phyloP scores from a whole-genome alignment of 2,797 vertebrate species.

The Gallinago stenura region DNA sequence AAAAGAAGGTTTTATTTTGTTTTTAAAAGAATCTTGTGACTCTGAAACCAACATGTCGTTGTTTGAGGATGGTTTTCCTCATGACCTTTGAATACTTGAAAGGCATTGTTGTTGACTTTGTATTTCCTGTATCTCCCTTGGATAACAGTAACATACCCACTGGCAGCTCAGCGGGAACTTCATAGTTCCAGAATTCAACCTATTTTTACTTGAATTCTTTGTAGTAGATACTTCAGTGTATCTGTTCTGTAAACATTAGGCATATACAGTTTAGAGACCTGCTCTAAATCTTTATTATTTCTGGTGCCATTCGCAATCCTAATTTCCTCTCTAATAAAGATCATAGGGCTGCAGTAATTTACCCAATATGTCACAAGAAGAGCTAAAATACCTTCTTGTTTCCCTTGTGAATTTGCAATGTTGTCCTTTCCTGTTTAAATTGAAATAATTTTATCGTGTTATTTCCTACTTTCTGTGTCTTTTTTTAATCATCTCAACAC shows the following conservation, averaged over 20 bases:
- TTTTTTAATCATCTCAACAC: neutral
- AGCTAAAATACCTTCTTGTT: neutral
- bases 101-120: neutral
- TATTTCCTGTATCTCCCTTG: neutral
- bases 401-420: neutral
- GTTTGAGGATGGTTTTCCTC: neutral
- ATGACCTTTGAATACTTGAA: neutral
- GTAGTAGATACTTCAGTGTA: accelerated
- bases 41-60: neutral
- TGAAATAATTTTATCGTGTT: neutral
- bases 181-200: neutral
- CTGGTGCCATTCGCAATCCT: neutral
- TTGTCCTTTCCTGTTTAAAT: neutral
- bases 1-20: neutral
- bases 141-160: neutral
- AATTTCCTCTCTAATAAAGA: neutral
- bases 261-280: neutral
- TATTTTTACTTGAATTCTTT: neutral
- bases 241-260: neutral
- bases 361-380: neutral
- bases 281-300: neutral
- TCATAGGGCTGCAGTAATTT: neutral
- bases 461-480: neutral
- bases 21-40: neutral
- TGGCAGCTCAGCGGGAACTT: neutral